Evolutionary conservation across 2,888 invertebrate genomes (phyloP), one percentile per base, ranked within the genome.

Genomic region (Dendrolimus pini): DNA sequence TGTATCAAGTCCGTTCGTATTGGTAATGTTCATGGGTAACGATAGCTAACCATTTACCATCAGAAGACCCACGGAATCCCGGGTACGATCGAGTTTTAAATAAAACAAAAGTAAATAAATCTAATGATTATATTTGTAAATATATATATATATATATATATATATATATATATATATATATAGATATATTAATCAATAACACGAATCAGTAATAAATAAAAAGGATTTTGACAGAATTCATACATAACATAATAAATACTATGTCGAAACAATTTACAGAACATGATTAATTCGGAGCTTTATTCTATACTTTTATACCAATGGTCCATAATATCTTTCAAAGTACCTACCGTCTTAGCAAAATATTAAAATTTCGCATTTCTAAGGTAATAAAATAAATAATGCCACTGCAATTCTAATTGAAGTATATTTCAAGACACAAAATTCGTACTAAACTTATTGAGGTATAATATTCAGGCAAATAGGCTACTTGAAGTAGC

Each of bases 381-480:
- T 55, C 59, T 52, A 59, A 65, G 65, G 65, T 59, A 30, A 63
- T 60, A 65, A n/a, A 56, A 69, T 64, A 72, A 78, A 84, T 78
- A 82, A 82, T 75, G 77, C 75, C 70, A 78, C 68, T 65, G 62
- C 67, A 66, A 70, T 79, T 81, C 80, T 80, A 82, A 83, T 83
- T 77, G 77, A 80, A 83, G 81, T 83, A 85, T 87, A 84, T 86
- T 82, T 80, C 75, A 85, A 86, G 82, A 85, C 83, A 82, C 85
- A 83, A 79, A 83, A 85, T 82, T 83, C 79, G 81, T 81, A 82
- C 79, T 86, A 84, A 86, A 85, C 82, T 82, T 87, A 87, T 82
- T 89, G 89, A 89, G 89, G 89, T 89, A 89, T 80, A 83, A 82
- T 80, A 80, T 82, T 83, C 81, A 86, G 87, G 84, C 85, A 84